Base-by-base conservation (phyloP, 2,888 invertebrate species). In the Eristalinus sepulchralis region DNA sequence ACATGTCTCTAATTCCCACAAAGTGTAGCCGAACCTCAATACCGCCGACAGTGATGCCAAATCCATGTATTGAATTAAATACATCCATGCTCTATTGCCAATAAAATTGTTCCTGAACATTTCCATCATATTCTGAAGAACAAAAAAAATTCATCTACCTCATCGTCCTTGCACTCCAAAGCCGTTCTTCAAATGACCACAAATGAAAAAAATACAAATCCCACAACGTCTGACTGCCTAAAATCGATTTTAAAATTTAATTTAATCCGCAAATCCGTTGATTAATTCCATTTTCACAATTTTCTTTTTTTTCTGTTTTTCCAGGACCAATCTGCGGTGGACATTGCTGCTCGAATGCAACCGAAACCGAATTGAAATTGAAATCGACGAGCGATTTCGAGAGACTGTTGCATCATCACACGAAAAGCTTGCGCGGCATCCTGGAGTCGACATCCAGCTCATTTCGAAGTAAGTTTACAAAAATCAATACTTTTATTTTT, bases 391-490 rank as follows among this genome's bases (percentile, higher is more conserved):
- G 89, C 53, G 91, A 95, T 89, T 96, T 97, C 89, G 95, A 95
- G 90, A 94, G 94, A 87, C 93, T 96, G 89, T 94, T 96, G 88
- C 94, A 95, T 88, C 95, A 95, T 91, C 95, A 96, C 89, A 95
- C 96, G 78, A 94, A 95, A 90, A 95, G 96, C 89, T 94, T 97
- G 82, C 95, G 96, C 88, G 97, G 96, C 88, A 94, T 96, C 82
- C 94, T 97, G 88, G 94, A 95, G 88, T 95, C 95, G 67, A 97
- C 97, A 36, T 95, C 96, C 89, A 94, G 94, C 89, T 95, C 95
- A 82, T 93, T 97, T 89, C 95, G 96, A 94, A 95, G 97, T 97
- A 93, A 94, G 94, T 93, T 67, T 31, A 70, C 34, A 73, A 27
- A 13, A 9, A 17, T 31, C 27, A 11, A 36, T 6, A 22, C 5